These are phyloP conservation scores for Drosophila yakuba DNA, from an alignment of 1,140 invertebrate species.

Conservation along the genomic window DNA sequence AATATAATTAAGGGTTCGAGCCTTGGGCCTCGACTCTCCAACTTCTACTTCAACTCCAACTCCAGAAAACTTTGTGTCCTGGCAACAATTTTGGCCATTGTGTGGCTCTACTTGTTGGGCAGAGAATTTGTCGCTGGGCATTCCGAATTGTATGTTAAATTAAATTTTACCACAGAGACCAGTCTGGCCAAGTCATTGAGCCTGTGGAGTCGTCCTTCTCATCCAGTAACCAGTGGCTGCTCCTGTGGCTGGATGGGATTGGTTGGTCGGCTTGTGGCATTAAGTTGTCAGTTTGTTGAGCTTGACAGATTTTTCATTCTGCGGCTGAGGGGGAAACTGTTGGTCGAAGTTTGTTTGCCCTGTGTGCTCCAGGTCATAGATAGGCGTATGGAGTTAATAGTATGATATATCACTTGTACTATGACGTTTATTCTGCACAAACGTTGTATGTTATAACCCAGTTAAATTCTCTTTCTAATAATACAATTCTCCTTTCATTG, in stretches of 20 bases:
- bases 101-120: slow-evolving; percentile 52
- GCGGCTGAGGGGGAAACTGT: background rate
- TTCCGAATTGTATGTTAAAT: slow-evolving; percentile 81
- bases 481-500: slow-evolving; percentile 6
- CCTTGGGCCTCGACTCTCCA: slow-evolving; percentile 47
- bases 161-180: slow-evolving; percentile 83
- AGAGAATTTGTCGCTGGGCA: slow-evolving; percentile 67
- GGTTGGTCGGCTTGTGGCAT: slow-evolving; percentile 58
- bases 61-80: slow-evolving; percentile 61
- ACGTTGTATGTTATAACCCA: background rate
- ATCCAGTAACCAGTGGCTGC: slow-evolving; percentile 7
- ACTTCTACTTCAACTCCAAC: background rate
- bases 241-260: slow-evolving; percentile 33
- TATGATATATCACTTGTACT: slow-evolving; percentile 7
- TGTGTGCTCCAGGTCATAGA: slow-evolving; percentile 36
- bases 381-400: slow-evolving; percentile 53
- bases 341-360: slow-evolving; percentile 28
- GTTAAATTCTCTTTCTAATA: background rate
- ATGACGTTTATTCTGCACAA: background rate
- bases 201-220: slow-evolving; percentile 15
- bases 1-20: slow-evolving; percentile 82
- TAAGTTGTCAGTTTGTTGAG: slow-evolving; percentile 80
- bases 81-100: slow-evolving; percentile 68
- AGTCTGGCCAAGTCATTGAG: slow-evolving; percentile 67
- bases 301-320: slow-evolving; percentile 79